These are phyloP conservation scores for Smutsia gigantea DNA, from an alignment of 2,797 vertebrate genomes.

Conservation along the genomic window DNA sequence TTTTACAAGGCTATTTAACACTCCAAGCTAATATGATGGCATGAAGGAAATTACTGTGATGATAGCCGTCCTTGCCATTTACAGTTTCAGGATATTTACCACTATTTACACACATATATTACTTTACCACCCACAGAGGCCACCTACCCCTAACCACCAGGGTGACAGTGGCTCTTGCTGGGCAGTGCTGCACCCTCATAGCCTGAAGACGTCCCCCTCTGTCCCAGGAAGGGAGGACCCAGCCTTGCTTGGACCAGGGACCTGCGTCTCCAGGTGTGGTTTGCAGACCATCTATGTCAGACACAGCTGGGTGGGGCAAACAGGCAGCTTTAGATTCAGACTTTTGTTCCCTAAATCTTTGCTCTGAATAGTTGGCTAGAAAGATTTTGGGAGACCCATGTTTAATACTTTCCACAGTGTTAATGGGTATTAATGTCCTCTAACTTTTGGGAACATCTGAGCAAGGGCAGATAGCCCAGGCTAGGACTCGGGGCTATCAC, in stretches of 20 bases:
- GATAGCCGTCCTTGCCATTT: neutral
- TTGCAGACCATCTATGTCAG: neutral
- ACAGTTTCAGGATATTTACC: neutral
- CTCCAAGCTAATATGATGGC: neutral
- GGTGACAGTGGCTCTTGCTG: neutral
- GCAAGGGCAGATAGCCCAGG: neutral
- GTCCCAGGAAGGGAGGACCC: too few species aligned
- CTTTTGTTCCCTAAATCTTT: neutral
- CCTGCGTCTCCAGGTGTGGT: neutral
- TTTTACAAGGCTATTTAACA: slow-evolving; percentile 16
- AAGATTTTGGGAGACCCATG: neutral
- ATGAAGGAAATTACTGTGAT: neutral
- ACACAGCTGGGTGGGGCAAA: too few species aligned
- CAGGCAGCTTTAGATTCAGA: neutral
- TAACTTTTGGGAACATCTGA: neutral
- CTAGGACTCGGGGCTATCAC: neutral
- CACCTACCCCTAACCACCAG: neutral
- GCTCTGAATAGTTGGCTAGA: neutral
- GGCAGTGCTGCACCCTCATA: neutral
- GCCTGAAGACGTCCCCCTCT: neutral
- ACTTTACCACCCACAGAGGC: neutral
- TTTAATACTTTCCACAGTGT: too few species aligned
- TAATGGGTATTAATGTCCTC: neutral
- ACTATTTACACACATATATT: too few species aligned
- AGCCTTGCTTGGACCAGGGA: neutral